Conservation (phyloP, 2,797 vertebrate species). For the Prionace glauca region DNA sequence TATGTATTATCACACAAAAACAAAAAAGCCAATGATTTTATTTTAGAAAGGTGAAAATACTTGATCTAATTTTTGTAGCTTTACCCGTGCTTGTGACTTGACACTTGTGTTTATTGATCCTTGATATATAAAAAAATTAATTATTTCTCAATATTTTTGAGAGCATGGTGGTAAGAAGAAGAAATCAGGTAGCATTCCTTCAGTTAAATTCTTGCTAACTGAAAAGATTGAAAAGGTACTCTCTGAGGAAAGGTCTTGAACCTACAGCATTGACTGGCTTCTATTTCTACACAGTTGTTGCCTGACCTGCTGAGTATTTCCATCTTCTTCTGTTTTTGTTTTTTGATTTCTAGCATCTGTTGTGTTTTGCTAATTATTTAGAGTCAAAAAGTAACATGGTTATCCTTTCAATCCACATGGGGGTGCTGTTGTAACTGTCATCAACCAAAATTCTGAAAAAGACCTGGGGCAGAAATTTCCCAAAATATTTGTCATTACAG, state of each 20-base stretch:
- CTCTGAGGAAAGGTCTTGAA: background rate
- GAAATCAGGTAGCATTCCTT: background rate
- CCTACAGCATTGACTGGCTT: background rate
- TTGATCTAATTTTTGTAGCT: background rate
- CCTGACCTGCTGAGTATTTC: background rate
- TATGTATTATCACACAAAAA: background rate
- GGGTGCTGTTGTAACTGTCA: constrained; percentile 12
- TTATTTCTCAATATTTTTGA: background rate
- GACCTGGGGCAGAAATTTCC: background rate
- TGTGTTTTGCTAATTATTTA: background rate
- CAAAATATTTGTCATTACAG: background rate
- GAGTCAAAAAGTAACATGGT: background rate
- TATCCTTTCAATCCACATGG: constrained; percentile 9
- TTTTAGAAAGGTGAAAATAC: background rate
- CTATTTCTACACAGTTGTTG: background rate
- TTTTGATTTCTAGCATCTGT: background rate
- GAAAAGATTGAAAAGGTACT: background rate
- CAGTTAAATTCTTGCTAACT: background rate
- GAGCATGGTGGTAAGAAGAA: too few species aligned
- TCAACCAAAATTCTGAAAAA: background rate
- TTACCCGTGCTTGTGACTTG: background rate
- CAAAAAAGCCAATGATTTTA: background rate
- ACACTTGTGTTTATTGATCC: background rate
- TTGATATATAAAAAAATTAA: background rate
- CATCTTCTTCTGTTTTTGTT: background rate